Evolutionary conservation across 2,113 vertebrate genomes (phyloP).

Genomic region (Seriola dumerili): DNA sequence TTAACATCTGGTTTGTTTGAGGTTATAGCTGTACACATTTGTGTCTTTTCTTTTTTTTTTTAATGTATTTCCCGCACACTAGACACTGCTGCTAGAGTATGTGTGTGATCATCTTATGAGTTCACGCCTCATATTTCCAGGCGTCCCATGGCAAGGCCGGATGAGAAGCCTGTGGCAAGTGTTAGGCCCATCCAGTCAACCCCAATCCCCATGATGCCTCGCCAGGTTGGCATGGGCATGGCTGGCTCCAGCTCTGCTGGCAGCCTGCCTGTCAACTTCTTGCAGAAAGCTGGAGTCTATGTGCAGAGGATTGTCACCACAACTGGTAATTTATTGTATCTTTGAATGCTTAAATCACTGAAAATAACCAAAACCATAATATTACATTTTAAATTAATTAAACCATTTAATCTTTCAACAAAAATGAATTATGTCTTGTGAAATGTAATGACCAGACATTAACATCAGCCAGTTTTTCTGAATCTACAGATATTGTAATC

Average conservation of each 20-base stretch:
- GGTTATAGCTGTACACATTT: background rate
- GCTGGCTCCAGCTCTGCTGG: constrained; percentile 88
- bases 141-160: constrained; percentile 90
- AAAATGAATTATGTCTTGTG: background rate
- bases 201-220: constrained; percentile 98
- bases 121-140: constrained; percentile 74
- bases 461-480: constrained; percentile 49
- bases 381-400: background rate
- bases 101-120: constrained; percentile 29
- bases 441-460: background rate
- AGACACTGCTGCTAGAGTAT: background rate
- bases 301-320: constrained; percentile 98
- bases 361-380: background rate
- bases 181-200: constrained; percentile 98
- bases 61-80: background rate
- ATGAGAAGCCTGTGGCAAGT: constrained; percentile 96
- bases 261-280: constrained; percentile 95
- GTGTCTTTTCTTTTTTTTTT: background rate
- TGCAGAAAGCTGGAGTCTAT: constrained; percentile 96
- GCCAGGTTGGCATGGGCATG: constrained; percentile 90
- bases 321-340: constrained; percentile 84
- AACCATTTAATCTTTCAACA: background rate
- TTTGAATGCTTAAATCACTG: background rate
- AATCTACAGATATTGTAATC: constrained; percentile 94
- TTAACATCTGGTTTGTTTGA: background rate